Evolutionary conservation across 2,113 vertebrate species (phyloP).

Genomic region (Sorex araneus): DNA sequence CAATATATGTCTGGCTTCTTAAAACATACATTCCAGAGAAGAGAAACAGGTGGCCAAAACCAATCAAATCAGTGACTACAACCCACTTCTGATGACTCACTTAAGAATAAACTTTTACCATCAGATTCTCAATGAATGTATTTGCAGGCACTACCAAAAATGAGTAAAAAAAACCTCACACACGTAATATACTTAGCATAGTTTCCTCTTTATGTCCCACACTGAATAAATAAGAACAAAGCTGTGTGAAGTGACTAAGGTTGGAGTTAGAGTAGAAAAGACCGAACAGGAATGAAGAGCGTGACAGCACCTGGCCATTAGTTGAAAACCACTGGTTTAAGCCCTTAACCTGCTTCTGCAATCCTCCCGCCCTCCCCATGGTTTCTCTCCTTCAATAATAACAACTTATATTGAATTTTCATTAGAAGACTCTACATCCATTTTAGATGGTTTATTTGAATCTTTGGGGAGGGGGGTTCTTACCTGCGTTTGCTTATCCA

Average conservation of each 20-base stretch:
- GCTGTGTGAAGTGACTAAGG: neutral
- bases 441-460: neutral
- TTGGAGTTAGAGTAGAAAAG: neutral
- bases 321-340: too few relatives aligned
- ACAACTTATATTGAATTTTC: neutral
- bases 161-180: neutral
- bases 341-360: neutral
- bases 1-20: neutral
- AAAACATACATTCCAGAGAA: slow-evolving; percentile 11
- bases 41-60: neutral
- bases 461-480: neutral
- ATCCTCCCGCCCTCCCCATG: neutral
- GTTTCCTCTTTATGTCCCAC: neutral
- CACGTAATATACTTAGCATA: neutral
- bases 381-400: neutral
- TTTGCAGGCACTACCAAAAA: neutral
- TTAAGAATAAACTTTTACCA: neutral
- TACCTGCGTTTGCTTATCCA: neutral
- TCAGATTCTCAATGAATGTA: neutral
- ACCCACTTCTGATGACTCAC: slow-evolving; percentile 50
- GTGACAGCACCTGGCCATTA: too few relatives aligned
- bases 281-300: neutral
- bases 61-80: slow-evolving; percentile 10
- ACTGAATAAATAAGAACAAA: neutral
- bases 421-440: neutral